Evolutionary conservation across 2,113 vertebrate species (phyloP).

Genomic region (Tragelaphus buxtoni): DNA sequence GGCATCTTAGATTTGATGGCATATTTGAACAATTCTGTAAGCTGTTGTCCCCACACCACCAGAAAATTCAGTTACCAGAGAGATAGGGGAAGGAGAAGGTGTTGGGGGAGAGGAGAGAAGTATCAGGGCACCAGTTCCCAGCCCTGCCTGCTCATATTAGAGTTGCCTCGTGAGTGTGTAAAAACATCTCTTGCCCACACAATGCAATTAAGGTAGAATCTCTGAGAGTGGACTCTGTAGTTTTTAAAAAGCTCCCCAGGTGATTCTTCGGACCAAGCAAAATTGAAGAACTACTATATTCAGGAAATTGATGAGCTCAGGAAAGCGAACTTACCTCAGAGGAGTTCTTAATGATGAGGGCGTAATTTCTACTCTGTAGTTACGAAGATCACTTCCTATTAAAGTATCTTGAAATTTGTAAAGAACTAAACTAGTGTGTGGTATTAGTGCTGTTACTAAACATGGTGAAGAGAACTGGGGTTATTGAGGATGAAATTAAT

Average conservation of each 20-base stretch:
- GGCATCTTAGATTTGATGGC: constrained; percentile 10
- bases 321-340: neutral
- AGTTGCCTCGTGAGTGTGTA: neutral
- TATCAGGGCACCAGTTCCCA: neutral
- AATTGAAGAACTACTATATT: neutral
- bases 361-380: neutral
- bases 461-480: neutral
- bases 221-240: neutral
- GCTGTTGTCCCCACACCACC: neutral
- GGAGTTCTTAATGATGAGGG: neutral
- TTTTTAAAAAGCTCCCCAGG: neutral
- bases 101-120: neutral
- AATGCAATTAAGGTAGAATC: neutral
- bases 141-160: neutral
- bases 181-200: neutral
- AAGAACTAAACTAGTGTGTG: neutral
- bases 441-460: neutral
- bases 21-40: neutral
- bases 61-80: constrained; percentile 13
- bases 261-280: neutral
- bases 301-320: neutral
- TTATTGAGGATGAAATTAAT: neutral
- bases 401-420: constrained; percentile 16
- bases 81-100: neutral
- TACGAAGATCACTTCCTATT: neutral